Evolutionary conservation across 2,888 invertebrate species (phyloP).

Genomic region (Drosophila meridionalis): DNA sequence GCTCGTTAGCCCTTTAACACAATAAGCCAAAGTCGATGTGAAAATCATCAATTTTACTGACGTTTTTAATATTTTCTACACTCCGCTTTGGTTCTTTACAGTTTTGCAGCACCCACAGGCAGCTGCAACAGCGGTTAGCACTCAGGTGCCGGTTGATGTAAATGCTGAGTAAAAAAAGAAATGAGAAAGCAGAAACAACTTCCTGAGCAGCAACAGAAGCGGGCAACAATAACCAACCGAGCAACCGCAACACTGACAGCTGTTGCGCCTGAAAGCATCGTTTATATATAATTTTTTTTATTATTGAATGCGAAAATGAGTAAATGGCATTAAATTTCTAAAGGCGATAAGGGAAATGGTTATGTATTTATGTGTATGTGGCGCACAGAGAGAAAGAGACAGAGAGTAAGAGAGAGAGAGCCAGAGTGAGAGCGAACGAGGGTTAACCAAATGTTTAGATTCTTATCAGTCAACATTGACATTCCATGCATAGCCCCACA

Average conservation of each 20-base stretch:
- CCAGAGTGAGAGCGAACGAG: slow-evolving; percentile 1
- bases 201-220: neutral
- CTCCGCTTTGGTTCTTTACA: neutral
- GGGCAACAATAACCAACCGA: slow-evolving; percentile 23
- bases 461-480: slow-evolving; percentile 39
- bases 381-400: neutral
- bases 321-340: slow-evolving; percentile 41
- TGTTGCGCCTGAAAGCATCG: slow-evolving; percentile 50
- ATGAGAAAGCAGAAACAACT: neutral
- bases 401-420: neutral
- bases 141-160: slow-evolving; percentile 41
- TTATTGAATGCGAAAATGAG: slow-evolving; percentile 38
- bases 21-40: slow-evolving; percentile 34
- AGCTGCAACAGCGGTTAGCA: slow-evolving; percentile 22
- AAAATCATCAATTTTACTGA: slow-evolving; percentile 40
- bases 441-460: slow-evolving; percentile 30
- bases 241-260: slow-evolving; percentile 57
- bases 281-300: slow-evolving; percentile 40
- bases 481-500: slow-evolving; percentile 18
- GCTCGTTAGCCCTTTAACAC: slow-evolving; percentile 31
- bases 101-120: slow-evolving; percentile 13
- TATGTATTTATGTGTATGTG: neutral
- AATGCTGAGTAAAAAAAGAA: slow-evolving; percentile 21
- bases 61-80: slow-evolving; percentile 40
- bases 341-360: slow-evolving; percentile 26